phyloP scores from a whole-genome alignment of 2,888 invertebrate genomes.

The Matsumyia berberina region DNA sequence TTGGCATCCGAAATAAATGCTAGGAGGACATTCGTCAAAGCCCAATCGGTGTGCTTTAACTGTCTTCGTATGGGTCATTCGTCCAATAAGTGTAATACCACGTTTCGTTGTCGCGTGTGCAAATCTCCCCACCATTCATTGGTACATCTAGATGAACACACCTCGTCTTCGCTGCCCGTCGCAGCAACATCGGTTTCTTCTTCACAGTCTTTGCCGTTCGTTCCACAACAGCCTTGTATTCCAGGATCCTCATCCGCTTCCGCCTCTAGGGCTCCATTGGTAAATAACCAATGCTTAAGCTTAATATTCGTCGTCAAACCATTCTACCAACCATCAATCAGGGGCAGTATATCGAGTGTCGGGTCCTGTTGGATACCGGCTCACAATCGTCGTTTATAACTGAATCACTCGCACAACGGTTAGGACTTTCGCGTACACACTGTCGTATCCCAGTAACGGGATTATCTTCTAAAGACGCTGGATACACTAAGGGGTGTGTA shows the following conservation, averaged over 20 bases:
- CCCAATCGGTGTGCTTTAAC: slow-evolving; percentile 32
- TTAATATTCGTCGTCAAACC: no score
- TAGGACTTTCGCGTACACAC: no score
- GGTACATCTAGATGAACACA: not conserved
- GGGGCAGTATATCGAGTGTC: not conserved
- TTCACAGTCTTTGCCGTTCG: no score
- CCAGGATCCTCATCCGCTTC: no score
- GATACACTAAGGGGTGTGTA: no score
- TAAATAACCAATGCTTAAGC: no score
- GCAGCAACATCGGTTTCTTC: no score
- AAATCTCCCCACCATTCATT: slow-evolving; percentile 33
- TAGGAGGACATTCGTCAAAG: slow-evolving; percentile 17
- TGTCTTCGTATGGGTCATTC: slow-evolving; percentile 33
- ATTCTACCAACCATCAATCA: no score
- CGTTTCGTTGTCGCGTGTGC: slow-evolving; percentile 30
- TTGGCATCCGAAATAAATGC: not conserved
- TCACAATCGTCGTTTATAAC: not conserved
- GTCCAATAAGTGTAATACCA: slow-evolving; percentile 4
- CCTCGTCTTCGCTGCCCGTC: not conserved
- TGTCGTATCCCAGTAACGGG: not conserved
- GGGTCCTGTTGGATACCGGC: not conserved
- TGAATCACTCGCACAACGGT: not conserved
- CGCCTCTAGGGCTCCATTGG: no score
- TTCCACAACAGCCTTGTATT: no score
- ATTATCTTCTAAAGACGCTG: no score